A percentile compares a stretch with the other conserved stretches of the same genome.
Evolutionary conservation across 2,113 vertebrate genomes (phyloP).

Genomic region (Alces alces): DNA sequence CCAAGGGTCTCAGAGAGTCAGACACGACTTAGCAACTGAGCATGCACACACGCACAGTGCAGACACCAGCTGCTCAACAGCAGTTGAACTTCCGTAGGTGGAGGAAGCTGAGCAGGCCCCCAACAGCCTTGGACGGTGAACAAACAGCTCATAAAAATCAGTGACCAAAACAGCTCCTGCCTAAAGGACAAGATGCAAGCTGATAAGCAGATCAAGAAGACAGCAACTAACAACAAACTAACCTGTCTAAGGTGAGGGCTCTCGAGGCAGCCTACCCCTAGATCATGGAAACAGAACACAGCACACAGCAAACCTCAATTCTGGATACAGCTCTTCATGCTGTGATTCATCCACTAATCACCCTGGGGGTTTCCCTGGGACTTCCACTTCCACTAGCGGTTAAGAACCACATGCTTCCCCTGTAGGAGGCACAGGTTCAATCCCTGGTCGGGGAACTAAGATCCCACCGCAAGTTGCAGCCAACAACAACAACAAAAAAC

Average conservation of each 20-base stretch:
- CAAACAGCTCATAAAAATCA: constrained; percentile 51
- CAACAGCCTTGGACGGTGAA: neutral
- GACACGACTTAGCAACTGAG: neutral
- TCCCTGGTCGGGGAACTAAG: neutral
- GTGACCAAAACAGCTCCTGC: neutral
- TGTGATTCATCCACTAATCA: neutral
- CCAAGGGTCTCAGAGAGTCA: neutral
- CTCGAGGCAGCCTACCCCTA: neutral
- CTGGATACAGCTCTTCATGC: neutral
- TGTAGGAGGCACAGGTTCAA: neutral
- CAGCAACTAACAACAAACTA: neutral
- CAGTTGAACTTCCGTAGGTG: neutral
- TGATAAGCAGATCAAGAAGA: neutral
- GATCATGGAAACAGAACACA: rapidly evolving
- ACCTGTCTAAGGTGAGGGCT: rapidly evolving
- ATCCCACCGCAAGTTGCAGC: neutral
- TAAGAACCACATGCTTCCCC: neutral
- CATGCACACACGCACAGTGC: neutral
- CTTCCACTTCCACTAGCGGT: neutral
- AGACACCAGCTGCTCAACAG: neutral
- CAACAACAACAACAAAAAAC: neutral
- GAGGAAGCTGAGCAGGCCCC: neutral
- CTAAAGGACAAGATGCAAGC: neutral
- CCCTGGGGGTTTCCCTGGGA: neutral
- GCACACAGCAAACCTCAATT: neutral